Evolutionary conservation across 2,888 invertebrate genomes (phyloP).

Genomic region (Macaria liturata): DNA sequence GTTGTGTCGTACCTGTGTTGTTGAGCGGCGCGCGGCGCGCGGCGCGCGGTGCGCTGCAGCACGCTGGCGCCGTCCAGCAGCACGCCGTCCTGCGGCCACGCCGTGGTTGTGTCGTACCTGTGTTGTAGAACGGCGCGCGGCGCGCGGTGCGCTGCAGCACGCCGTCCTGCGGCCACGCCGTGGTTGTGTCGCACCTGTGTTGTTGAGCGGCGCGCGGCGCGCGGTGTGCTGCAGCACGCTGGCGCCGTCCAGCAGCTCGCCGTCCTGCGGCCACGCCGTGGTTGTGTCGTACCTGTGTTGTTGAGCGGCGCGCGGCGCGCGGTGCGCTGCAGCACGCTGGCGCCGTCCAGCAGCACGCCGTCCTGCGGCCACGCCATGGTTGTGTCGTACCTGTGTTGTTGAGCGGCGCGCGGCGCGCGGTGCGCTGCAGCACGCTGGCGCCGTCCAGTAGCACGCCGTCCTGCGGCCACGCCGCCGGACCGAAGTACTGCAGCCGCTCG

Average conservation of each 20-base stretch:
- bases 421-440: conserved; percentile 51
- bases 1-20: conserved; percentile 5
- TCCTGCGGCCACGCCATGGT: conserved; percentile 52
- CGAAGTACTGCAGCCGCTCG: conserved; percentile 85
- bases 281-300: conserved; percentile 5
- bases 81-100: conserved; percentile 62
- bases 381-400: conserved; percentile 4
- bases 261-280: conserved; percentile 57
- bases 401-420: neutral
- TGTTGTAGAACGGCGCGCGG: neutral
- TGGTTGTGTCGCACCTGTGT: conserved; percentile 4
- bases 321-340: conserved; percentile 46
- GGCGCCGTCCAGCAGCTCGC: conserved; percentile 69
- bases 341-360: conserved; percentile 71
- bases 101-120: conserved; percentile 14
- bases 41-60: conserved; percentile 27
- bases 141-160: no score
- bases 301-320: neutral
- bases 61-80: conserved; percentile 71
- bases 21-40: neutral
- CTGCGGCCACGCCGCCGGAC: conserved; percentile 56
- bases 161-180: conserved; percentile 49
- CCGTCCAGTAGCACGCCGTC: conserved; percentile 69
- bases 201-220: neutral
- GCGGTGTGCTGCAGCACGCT: conserved; percentile 44